phyloP scores from a whole-genome alignment of 2,797 vertebrate species.

The Oreochromis mossambicus region DNA sequence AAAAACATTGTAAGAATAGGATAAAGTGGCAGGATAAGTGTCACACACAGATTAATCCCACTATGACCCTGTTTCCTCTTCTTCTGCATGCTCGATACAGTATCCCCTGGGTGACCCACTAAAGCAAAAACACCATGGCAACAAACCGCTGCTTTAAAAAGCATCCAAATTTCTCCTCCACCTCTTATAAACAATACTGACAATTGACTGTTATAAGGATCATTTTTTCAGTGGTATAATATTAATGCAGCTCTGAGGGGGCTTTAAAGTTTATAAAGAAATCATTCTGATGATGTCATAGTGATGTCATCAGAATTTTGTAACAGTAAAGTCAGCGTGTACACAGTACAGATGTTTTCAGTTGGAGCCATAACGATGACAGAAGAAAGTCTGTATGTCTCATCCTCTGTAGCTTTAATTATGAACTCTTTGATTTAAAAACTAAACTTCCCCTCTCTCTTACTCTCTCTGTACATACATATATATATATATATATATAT shows the following conservation, averaged over 20 bases:
- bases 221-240: not conserved
- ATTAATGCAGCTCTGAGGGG: not conserved
- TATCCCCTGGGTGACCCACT: not conserved
- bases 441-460: not conserved
- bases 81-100: not conserved
- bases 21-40: not conserved
- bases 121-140: not conserved
- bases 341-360: not conserved
- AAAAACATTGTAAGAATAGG: not conserved
- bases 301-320: not conserved
- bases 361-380: too few species aligned
- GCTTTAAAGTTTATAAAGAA: not conserved
- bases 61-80: not conserved
- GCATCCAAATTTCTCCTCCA: not conserved
- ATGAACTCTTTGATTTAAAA: not conserved
- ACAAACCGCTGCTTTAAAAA: not conserved
- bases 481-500: too few species aligned
- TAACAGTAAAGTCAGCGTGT: rapidly evolving
- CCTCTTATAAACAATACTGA: not conserved
- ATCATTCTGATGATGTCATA: not conserved
- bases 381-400: not conserved
- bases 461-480: rapidly evolving
- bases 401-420: not conserved
- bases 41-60: conserved; percentile 33
- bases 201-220: rapidly evolving